Conservation (phyloP, 2,888 invertebrate species). For the Choreutis nemorana region DNA sequence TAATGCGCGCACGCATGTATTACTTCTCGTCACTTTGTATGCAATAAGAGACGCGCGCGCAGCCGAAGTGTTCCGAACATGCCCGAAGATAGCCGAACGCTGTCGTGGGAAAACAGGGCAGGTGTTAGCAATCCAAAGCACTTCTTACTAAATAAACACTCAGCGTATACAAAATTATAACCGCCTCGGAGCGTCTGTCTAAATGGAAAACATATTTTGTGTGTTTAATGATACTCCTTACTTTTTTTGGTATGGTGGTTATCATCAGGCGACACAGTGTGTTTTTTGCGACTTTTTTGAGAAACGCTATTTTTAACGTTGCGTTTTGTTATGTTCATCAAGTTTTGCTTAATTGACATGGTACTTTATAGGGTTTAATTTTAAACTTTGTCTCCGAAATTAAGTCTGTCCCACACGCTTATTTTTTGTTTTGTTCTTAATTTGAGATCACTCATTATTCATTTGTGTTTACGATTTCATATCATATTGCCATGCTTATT, state of each 20-base stretch:
- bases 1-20: conserved; percentile 20
- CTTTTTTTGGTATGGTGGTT: conserved; percentile 57
- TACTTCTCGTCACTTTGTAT: conserved; percentile 23
- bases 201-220: conserved; percentile 67
- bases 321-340: conserved; percentile 39
- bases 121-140: conserved; percentile 61
- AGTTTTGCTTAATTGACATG: conserved; percentile 48
- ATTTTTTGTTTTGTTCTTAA: too few species aligned
- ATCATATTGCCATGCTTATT: too few species aligned
- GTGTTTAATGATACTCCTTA: conserved; percentile 63
- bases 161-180: conserved; percentile 65
- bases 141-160: conserved; percentile 66
- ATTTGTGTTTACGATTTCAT: too few species aligned
- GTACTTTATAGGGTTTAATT: too few species aligned
- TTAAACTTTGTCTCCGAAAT: too few species aligned
- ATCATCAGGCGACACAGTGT: conserved; percentile 44
- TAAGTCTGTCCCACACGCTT: too few species aligned
- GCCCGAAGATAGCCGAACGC: conserved; percentile 45
- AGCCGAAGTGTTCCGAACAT: conserved; percentile 24
- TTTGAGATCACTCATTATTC: too few species aligned
- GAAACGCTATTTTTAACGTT: too few species aligned
- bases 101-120: conserved; percentile 61
- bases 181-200: conserved; percentile 59
- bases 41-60: conserved; percentile 29
- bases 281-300: conserved; percentile 46